Conservation (phyloP, 2,113 vertebrate species). For the Heliornis fulica region DNA sequence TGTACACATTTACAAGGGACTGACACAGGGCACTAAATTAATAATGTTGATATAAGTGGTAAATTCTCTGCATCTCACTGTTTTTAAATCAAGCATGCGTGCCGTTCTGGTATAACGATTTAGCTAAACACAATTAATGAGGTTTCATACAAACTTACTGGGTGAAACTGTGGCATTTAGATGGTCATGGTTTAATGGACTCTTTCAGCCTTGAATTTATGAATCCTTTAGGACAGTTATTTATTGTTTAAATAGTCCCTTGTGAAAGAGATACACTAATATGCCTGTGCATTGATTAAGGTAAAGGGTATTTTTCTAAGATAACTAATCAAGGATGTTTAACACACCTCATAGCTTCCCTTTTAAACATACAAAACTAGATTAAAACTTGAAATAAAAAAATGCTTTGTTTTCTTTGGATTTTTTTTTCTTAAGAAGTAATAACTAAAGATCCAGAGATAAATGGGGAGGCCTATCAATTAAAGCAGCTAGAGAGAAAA, state of each 20-base stretch:
- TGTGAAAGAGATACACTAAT: not conserved
- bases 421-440: not conserved
- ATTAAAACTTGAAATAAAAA: not conserved
- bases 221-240: not conserved
- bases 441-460: not conserved
- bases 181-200: not conserved
- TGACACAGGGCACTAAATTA: not conserved
- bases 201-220: not conserved
- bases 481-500: not conserved
- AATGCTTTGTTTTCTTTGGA: not conserved
- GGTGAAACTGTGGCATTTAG: not conserved
- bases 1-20: not conserved
- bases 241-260: not conserved
- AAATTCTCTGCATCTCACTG: not conserved
- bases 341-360: not conserved
- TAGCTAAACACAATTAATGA: not conserved
- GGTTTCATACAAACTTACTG: not conserved
- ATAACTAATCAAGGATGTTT: not conserved
- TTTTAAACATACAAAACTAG: not conserved
- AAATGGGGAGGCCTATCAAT: not conserved
- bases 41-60: not conserved
- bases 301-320: not conserved
- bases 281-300: not conserved
- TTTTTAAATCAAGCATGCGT: not conserved
- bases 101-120: not conserved